Percentiles rank a stretch among this genome's conserved stretches.
These are phyloP conservation scores for Epinephelus fuscoguttatus DNA, from an alignment of 2,113 vertebrate genomes.

Conservation along the genomic window DNA sequence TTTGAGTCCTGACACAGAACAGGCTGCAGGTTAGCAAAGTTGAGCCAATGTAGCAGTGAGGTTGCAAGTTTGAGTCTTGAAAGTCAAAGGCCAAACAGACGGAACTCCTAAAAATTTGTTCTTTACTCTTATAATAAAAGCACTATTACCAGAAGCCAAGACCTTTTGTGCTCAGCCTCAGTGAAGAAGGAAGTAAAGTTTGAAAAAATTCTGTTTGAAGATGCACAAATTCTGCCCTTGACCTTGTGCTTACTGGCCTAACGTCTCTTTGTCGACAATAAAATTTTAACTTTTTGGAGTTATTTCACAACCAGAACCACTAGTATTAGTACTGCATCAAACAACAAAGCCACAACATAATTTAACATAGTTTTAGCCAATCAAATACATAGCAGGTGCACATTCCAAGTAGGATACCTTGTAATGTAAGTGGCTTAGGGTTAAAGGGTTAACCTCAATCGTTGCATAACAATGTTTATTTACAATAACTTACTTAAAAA, in stretches of 20 bases:
- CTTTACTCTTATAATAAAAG: not conserved
- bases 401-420: no score
- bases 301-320: not conserved
- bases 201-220: constrained; percentile 4
- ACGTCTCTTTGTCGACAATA: not conserved
- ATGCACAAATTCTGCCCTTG: constrained; percentile 10
- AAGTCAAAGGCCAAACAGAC: constrained; percentile 16
- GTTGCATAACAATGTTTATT: no score
- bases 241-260: not conserved
- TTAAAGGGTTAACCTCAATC: no score
- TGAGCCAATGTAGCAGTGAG: not conserved
- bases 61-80: not conserved
- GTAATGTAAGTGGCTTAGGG: no score
- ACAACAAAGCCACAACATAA: not conserved
- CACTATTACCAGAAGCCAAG: not conserved
- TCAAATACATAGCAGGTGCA: no score
- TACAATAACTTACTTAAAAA: no score
- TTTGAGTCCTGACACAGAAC: constrained; percentile 19
- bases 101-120: constrained; percentile 1
- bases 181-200: constrained; percentile 1
- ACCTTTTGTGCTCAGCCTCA: not conserved
- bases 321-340: not conserved
- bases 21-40: constrained; percentile 22
- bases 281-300: not conserved
- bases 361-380: no score